Conservation (phyloP, 2,113 vertebrate species). For the Capreolus pygargus region DNA sequence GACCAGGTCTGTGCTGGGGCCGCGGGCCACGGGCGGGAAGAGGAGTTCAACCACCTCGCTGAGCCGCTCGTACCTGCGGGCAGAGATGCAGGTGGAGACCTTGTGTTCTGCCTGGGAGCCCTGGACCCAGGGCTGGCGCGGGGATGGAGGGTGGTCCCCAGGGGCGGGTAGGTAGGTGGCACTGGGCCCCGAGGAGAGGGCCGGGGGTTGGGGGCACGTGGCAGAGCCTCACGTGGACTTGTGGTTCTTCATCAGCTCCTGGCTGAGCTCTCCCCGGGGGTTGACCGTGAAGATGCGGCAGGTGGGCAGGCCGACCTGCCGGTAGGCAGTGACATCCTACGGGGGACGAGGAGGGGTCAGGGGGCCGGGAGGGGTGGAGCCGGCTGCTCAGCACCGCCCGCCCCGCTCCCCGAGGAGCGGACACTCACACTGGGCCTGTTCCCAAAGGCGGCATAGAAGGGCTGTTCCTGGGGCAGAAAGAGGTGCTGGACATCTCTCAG, state of each 20-base stretch:
- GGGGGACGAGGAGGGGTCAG: not conserved
- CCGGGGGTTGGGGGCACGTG: not conserved
- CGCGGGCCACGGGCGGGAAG: conserved; percentile 85
- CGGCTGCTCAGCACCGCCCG: fast-evolving
- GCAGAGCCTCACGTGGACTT: conserved; percentile 89
- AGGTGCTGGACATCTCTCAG: conserved; percentile 91
- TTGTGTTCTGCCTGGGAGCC: not conserved
- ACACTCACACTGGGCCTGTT: conserved; percentile 90
- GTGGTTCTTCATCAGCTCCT: conserved; percentile 88
- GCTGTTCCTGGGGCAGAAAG: conserved; percentile 82
- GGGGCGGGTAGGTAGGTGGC: not conserved
- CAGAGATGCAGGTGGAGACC: not conserved
- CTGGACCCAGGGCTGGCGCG: not conserved
- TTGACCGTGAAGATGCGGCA: conserved; percentile 93
- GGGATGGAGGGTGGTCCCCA: not conserved
- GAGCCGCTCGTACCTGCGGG: conserved; percentile 87
- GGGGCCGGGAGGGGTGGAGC: fast-evolving
- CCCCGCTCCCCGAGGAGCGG: not conserved
- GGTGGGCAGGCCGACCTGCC: conserved; percentile 88
- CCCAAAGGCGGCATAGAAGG: conserved; percentile 95
- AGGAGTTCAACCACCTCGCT: conserved; percentile 90
- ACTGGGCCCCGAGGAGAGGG: not conserved
- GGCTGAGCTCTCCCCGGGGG: conserved; percentile 92
- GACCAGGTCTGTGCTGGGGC: conserved; percentile 71
- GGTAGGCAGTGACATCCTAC: conserved; percentile 90